Percentiles rank a stretch among this genome's conserved stretches.
Conservation (phyloP, 2,113 vertebrate species). For the Ibidorhyncha struthersii region DNA sequence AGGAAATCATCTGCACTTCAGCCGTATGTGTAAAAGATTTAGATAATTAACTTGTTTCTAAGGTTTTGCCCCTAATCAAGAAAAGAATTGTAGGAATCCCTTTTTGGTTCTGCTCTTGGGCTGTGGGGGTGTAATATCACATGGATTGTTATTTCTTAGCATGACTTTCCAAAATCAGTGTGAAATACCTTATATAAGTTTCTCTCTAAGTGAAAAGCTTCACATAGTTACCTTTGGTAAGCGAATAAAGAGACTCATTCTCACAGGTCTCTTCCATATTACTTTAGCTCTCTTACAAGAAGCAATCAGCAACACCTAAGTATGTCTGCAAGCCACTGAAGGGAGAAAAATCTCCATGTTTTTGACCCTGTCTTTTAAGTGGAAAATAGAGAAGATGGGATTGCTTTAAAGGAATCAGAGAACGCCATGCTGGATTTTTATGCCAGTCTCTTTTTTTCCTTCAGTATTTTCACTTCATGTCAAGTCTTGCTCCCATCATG, state of each 20-base stretch:
- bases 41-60: conserved; percentile 14
- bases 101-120: neutral
- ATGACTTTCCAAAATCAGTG: neutral
- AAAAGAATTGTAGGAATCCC: neutral
- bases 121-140: neutral
- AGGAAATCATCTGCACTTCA: neutral
- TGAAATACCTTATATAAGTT: neutral
- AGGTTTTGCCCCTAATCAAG: neutral
- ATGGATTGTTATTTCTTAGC: neutral
- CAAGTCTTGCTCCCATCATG: neutral
- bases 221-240: neutral
- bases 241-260: neutral
- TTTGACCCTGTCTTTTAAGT: neutral
- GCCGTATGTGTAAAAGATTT: neutral
- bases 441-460: neutral
- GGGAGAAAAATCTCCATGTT: neutral
- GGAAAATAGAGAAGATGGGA: neutral
- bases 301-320: neutral
- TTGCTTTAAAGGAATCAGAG: neutral
- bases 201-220: neutral
- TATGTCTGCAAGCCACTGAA: neutral
- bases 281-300: neutral
- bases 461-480: neutral
- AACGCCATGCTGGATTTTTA: neutral
- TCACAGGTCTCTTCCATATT: neutral